phyloP scores from a whole-genome alignment of 2,888 invertebrate species.

The Podabrus alpinus region DNA sequence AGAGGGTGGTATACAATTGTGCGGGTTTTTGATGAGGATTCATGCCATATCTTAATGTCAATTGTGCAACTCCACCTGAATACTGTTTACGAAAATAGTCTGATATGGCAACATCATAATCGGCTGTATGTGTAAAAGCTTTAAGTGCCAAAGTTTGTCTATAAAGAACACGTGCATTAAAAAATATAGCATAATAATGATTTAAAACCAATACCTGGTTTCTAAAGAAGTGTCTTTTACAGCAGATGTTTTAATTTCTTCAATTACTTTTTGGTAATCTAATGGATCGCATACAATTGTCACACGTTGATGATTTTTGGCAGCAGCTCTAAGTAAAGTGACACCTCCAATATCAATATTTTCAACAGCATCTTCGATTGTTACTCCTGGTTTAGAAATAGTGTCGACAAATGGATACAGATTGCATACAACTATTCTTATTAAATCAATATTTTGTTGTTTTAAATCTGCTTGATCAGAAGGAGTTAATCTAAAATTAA shows the following conservation, averaged over 20 bases:
- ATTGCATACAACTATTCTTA: conserved; percentile 93
- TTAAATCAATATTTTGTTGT: conserved; percentile 77
- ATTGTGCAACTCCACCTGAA: conserved; percentile 74
- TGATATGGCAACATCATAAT: conserved; percentile 92
- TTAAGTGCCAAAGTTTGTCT: conserved; percentile 83
- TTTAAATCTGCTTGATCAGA: conserved; percentile 82
- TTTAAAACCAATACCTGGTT: conserved; percentile 62
- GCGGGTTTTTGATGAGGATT: conserved; percentile 98
- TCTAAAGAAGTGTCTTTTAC: conserved; percentile 71
- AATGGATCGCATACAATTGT: conserved; percentile 90
- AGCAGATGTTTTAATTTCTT: conserved; percentile 68
- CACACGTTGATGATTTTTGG: conserved; percentile 94
- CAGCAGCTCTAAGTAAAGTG: conserved; percentile 91
- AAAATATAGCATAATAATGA: not conserved
- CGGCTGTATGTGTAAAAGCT: conserved; percentile 95
- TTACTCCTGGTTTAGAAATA: conserved; percentile 78
- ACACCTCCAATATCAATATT: conserved; percentile 98
- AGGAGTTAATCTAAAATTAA: conserved; percentile 65
- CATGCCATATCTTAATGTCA: conserved; percentile 92
- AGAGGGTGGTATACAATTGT: conserved; percentile 81
- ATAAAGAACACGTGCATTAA: conserved; percentile 33
- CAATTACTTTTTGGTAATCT: conserved; percentile 79
- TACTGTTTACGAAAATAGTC: conserved; percentile 94
- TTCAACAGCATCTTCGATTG: conserved; percentile 87
- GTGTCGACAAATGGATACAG: conserved; percentile 94